Evolutionary conservation across 2,888 invertebrate genomes (phyloP), one percentile per base, ranked within the genome.

Genomic region (Trachelus stipa): DNA sequence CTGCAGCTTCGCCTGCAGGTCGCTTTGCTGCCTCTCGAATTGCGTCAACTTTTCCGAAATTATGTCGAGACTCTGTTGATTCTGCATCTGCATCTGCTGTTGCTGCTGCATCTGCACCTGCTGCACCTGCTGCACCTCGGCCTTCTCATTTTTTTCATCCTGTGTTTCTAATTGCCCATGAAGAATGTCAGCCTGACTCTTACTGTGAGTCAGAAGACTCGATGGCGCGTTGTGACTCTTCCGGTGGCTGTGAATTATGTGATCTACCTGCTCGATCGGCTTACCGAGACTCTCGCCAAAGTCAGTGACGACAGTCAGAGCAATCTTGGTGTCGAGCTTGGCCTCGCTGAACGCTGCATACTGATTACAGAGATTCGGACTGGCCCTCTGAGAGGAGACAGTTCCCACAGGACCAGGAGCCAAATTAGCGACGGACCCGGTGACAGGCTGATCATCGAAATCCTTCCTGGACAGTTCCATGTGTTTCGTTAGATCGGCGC

Each of bases 401-500:
- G 83, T 78, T 11, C 71, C 69, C 30, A 33, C 69, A 30, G 15
- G 69, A 15, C n/a, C 69, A 12, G 69, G 31, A 0, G 87, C 90
- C 4, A 91, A 88, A 78, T 91, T 91, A 0, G 87, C 86, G 1
- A 90, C 90, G 0, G 91, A 91, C 4, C 91, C 91, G 15, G 89
- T 88, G 33, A 90, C 85, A 0, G 90, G 89, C 76, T 90, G 90
- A 74, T 91, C 91, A 3, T 91, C 91, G 75, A 91, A 91, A 75
- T 91, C 91, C 76, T 91, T 91, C 11, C 90, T 85, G 0, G 88
- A 82, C 9, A 91, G 83, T 76, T 91, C 91, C 87, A 90, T 89
- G 77, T 91, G 91, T 74, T 91, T 91, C 0, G 91, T 91, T 0
- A 91, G 83, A 81, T 91, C 91, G 1, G 91, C 91, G 68, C 91